phyloP scores from a whole-genome alignment of 1,140 invertebrate genomes.

The Solen grandis region DNA sequence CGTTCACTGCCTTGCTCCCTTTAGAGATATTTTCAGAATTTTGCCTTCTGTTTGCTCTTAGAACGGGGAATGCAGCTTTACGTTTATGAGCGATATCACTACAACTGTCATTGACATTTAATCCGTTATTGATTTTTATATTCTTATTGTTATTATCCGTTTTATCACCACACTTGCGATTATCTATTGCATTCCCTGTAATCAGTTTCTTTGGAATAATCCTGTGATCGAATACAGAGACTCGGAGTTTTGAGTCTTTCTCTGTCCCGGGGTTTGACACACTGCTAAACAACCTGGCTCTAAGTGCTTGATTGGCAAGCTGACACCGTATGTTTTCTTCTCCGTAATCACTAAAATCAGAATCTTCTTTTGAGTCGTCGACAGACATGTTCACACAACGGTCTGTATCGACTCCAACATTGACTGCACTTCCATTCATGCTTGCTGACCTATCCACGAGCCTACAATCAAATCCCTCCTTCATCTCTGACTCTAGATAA shows the following conservation, averaged over 20 bases:
- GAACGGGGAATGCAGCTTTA: conserved; percentile 32
- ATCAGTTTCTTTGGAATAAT: conserved; percentile 51
- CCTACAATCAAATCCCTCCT: conserved; percentile 4
- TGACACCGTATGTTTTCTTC: conserved; percentile 49
- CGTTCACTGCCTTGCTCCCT: not conserved
- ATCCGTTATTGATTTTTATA: not conserved
- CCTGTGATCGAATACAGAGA: conserved; percentile 55
- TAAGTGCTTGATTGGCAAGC: conserved; percentile 48
- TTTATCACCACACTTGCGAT: not conserved
- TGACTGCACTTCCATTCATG: conserved; percentile 16
- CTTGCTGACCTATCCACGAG: conserved; percentile 16
- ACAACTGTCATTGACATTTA: conserved; percentile 6
- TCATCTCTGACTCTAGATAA: conserved; percentile 31
- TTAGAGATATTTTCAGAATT: conserved; percentile 38
- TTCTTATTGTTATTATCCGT: not conserved
- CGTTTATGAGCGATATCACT: conserved; percentile 7
- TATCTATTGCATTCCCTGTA: not conserved
- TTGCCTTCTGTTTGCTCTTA: conserved; percentile 41
- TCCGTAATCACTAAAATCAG: conserved; percentile 44
- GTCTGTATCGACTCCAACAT: conserved; percentile 19
- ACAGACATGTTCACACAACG: conserved; percentile 49
- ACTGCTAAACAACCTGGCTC: conserved; percentile 46
- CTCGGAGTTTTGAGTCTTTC: conserved; percentile 46
- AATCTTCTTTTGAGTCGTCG: conserved; percentile 47
- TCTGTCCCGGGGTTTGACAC: conserved; percentile 35